Evolutionary conservation across 2,113 vertebrate genomes (phyloP).

Genomic region (Serinus canaria): DNA sequence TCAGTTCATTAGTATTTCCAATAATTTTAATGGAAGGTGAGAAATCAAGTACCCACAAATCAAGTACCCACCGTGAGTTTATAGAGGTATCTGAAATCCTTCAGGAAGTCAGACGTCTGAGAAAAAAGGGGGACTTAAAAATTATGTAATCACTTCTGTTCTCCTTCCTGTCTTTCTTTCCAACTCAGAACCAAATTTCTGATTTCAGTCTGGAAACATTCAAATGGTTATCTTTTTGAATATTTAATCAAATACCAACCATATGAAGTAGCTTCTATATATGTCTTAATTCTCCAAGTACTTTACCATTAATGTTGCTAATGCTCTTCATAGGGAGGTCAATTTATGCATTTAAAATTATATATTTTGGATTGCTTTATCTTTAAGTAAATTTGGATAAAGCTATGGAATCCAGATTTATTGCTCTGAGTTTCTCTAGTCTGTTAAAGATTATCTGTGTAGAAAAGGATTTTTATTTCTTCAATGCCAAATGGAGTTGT

Average conservation of each 20-base stretch:
- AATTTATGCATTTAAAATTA: background rate
- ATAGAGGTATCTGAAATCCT: background rate
- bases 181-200: background rate
- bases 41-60: background rate
- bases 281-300: background rate
- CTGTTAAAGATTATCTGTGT: background rate
- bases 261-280: background rate
- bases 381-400: background rate
- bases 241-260: background rate
- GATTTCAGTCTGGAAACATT: background rate
- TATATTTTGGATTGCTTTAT: background rate
- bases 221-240: background rate
- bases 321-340: background rate
- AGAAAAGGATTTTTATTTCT: background rate
- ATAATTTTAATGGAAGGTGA: background rate
- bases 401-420: background rate
- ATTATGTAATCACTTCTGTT: background rate
- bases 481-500: background rate
- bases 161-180: background rate
- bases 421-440: background rate
- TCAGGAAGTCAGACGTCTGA: background rate
- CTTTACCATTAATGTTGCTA: background rate
- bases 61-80: background rate
- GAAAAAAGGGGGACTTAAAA: background rate
- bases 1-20: background rate